Conservation (phyloP, 2,113 vertebrate genomes). For the Prunella himalayana region DNA sequence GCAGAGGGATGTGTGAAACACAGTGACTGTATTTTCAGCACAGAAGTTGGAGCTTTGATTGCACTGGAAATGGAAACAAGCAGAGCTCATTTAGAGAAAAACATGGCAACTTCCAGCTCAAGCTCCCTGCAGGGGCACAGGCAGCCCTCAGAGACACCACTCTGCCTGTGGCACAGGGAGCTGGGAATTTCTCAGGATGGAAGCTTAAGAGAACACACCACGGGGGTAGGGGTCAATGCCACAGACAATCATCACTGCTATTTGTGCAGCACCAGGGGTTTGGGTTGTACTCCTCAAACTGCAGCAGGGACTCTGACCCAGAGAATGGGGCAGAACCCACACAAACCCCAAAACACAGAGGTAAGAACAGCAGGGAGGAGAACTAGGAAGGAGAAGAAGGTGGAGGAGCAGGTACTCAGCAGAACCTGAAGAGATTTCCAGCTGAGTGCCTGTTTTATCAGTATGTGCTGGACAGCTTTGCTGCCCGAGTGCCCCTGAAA, state of each 20-base stretch:
- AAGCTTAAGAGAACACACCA: accelerated
- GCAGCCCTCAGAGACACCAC: neutral
- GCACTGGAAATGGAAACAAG: neutral
- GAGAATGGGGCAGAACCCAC: neutral
- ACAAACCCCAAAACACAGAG: neutral
- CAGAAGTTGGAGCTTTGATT: neutral
- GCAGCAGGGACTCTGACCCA: neutral
- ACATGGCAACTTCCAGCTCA: neutral
- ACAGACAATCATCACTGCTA: neutral
- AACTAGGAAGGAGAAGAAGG: neutral
- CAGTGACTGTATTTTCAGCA: accelerated
- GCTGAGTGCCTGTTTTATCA: neutral
- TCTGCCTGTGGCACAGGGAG: neutral
- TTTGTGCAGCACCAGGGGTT: neutral
- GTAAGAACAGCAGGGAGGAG: neutral
- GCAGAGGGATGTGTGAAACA: neutral
- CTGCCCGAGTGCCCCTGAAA: neutral
- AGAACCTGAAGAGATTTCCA: neutral
- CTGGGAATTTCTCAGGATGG: accelerated
- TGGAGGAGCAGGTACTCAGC: neutral
- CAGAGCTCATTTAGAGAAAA: neutral
- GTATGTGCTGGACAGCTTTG: neutral
- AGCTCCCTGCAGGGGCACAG: neutral
- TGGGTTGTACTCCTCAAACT: neutral
- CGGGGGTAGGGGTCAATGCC: accelerated